Base-by-base conservation (phyloP, 2,888 invertebrate species). In the Eilema caniola region DNA sequence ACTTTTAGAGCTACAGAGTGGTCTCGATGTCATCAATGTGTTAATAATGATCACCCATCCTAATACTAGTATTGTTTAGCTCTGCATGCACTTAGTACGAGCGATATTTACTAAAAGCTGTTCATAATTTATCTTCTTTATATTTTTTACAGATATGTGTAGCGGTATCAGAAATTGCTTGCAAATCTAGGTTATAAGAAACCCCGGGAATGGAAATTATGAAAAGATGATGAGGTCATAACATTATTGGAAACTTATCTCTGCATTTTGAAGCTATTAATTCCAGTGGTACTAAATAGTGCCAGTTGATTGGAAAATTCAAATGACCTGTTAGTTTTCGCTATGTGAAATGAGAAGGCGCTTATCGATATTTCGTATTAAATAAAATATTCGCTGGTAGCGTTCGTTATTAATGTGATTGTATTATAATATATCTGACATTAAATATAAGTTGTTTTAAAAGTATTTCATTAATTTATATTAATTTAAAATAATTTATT, bases 401-500 rank as follows among this genome's bases (percentile, higher is more conserved):
- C 8, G 57, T 59, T 24, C 5, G 25, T 59, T 59, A 59, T 59
- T 23, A 25, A 59, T 24, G 64, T 61, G 61, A 59, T 59, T 61
- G n/a, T n/a, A 59, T 25, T 59, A 3, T 59, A 25, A 59, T 59
- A 16, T 59, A 59, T 59, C 59, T 59, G 59, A 59, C 25, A 59
- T 14, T 59, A 59, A 25, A 25, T 59, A 25, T 59, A 59, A 59
- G 59, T 59, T 59, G 28, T 59, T 24, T 14, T 59, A 59, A 53
- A 53, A 53, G 53, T 53, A 53, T 59, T 59, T 25, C 20, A 25
- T 25, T 59, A 59, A 59, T 25, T 59, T 16, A 59, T 28, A 23
- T 24, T 59, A 59, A 59, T 62, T 62, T 33, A 33, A 31, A 59
- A n/a, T 59, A 25, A 25, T 59, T 25, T 59, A 25, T 59, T 59